A percentile compares a stretch with the other conserved stretches of the same genome.
Evolutionary conservation across 2,888 invertebrate genomes (phyloP).

Genomic region (Microctonus brassicae): DNA sequence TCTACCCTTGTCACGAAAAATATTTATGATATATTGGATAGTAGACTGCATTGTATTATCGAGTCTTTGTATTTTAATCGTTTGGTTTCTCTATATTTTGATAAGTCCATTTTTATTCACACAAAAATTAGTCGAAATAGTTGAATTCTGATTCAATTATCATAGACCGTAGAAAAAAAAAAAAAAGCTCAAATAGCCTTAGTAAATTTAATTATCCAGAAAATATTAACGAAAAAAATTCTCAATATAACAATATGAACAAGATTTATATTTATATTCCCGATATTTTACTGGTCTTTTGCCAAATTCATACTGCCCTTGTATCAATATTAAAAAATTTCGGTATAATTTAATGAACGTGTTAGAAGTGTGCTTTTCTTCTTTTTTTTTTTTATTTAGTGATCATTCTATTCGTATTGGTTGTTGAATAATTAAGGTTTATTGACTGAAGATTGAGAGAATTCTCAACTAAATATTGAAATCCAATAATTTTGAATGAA

Average conservation of each 20-base stretch:
- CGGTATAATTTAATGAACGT: too few species aligned
- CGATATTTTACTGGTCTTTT: too few species aligned
- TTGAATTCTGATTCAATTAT: conserved; percentile 27
- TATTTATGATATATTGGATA: conserved; percentile 68
- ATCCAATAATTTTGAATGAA: background rate
- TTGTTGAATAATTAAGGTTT: background rate
- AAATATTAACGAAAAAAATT: too few species aligned
- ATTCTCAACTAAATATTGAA: background rate
- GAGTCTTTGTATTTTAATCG: conserved; percentile 45
- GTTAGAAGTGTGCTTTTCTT: background rate
- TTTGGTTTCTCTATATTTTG: conserved; percentile 56
- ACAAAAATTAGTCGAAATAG: conserved; percentile 39
- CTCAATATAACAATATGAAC: too few species aligned
- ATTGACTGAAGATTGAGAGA: background rate
- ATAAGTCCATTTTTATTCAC: conserved; percentile 42
- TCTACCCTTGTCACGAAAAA: conserved; percentile 79
- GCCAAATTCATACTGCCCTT: too few species aligned
- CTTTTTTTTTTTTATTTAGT: background rate
- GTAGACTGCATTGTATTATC: conserved; percentile 55
- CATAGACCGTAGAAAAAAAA: background rate
- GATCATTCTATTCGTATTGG: background rate
- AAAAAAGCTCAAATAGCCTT: too few species aligned
- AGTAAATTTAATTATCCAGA: too few species aligned
- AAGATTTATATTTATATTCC: too few species aligned
- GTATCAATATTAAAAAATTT: too few species aligned